Evolutionary conservation across 1,140 invertebrate genomes (phyloP), one percentile per base, ranked within the genome.

Genomic region (Drosophila navojoa): DNA sequence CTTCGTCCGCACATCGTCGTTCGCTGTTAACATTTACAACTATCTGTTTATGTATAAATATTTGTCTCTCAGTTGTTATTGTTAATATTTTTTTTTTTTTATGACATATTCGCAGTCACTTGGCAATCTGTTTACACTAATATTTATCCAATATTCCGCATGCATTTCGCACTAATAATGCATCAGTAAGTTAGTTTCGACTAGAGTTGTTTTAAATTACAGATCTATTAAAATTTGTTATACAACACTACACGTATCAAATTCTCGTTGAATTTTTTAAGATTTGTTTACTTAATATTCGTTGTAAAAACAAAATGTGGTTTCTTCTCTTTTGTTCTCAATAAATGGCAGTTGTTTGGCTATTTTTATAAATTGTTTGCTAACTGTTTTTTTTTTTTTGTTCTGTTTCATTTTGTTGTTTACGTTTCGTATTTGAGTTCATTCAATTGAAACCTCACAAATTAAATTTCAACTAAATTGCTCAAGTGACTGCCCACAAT

Each of bases 321-420:
- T 16, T 61, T 61, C 11, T 40, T 62, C 11, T 62, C 62, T 52
- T 55, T 44, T 10, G 19, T 62, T 59, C 61, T 84, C 47, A 38
- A 90, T 87, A 87, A 90, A 90, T 90, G 85, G 85, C 85, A 90
- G 85, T 90, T 90, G 73, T 85, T 90, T 86, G 89, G 85, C 86
- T 90, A 85, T 90, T 68, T 59, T 71, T 67, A 49, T 45, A 73
- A 25, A 60, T 58, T 52, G 42, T 49, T 75, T 67, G 64, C 76
- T 82, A 82, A 78, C 3, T 55, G 15, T 63, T 50, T n/a, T 40
- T n/a, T n/a, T n/a, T n/a, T n/a, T n/a, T n/a, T n/a, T n/a, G n/a
- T n/a, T n/a, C n/a, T 22, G 19, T 22, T 22, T 22, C 19, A 22
- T 22, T 22, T 22, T 22, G 19, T 22, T 29, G 3, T 32, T 49